Conservation (phyloP, 2,113 vertebrate genomes). For the Hucho hucho region DNA sequence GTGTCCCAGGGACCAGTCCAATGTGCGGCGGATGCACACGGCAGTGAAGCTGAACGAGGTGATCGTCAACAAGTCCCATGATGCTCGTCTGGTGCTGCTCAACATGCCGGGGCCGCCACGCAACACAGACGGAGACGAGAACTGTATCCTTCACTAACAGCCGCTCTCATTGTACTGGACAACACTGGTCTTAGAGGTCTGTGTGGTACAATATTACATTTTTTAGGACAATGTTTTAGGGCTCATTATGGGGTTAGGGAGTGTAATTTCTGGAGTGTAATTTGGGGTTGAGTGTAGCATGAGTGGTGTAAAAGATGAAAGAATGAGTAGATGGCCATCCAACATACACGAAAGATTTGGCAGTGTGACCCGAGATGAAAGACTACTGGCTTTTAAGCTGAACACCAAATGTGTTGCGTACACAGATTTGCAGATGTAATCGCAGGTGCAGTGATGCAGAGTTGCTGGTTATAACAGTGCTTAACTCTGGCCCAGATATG, state of each 20-base stretch:
- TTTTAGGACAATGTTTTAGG: too few relatives aligned
- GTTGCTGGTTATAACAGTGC: conserved; percentile 48
- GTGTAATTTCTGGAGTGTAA: not conserved
- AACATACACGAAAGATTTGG: too few relatives aligned
- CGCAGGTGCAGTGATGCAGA: not conserved
- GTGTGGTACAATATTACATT: too few relatives aligned
- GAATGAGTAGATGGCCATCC: too few relatives aligned
- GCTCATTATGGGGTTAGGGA: not conserved
- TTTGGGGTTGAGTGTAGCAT: too few relatives aligned
- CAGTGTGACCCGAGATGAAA: not conserved
- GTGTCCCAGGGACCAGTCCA: conserved; percentile 86
- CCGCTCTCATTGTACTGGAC: not conserved
- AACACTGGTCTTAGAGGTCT: too few relatives aligned
- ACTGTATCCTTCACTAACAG: conserved; percentile 88
- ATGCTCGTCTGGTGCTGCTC: conserved; percentile 93
- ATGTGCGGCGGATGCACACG: conserved; percentile 96
- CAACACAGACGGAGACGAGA: conserved; percentile 92
- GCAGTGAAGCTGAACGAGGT: conserved; percentile 98
- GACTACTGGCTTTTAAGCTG: too few relatives aligned
- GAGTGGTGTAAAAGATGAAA: too few relatives aligned
- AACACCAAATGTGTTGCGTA: too few relatives aligned
- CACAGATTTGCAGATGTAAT: too few relatives aligned
- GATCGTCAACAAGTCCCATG: conserved; percentile 93
- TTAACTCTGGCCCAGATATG: conserved; percentile 83
- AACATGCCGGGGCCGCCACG: conserved; percentile 99